Evolutionary conservation across 1,140 invertebrate genomes (phyloP).

Genomic region (Caenorhabditis tropicalis): DNA sequence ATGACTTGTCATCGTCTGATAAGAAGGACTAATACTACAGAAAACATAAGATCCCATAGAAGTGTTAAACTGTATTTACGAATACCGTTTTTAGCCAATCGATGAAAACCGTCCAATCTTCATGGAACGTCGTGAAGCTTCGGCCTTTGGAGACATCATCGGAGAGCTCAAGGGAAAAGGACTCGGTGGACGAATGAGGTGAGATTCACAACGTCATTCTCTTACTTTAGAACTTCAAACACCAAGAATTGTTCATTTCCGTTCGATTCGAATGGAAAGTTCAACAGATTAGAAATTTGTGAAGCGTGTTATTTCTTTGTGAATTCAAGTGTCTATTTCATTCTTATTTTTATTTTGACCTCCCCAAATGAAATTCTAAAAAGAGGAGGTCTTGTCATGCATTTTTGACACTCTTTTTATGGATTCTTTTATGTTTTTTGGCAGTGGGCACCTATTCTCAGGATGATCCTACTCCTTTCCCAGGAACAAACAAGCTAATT

Average conservation of each 20-base stretch:
- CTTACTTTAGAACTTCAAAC: not conserved
- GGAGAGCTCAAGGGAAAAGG: conserved; percentile 61
- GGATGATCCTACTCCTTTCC: not conserved
- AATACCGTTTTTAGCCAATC: not conserved
- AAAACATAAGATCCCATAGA: too few relatives aligned
- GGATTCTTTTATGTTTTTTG: conserved; percentile 12
- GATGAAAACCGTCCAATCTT: conserved; percentile 49
- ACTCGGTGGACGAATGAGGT: conserved; percentile 61
- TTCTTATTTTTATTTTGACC: conserved; percentile 14
- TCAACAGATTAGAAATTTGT: not conserved
- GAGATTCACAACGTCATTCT: not conserved
- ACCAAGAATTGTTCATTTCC: not conserved
- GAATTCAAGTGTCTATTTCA: not conserved
- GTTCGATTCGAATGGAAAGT: not conserved
- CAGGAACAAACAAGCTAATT: not conserved
- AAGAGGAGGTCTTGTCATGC: not conserved
- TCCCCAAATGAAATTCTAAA: not conserved
- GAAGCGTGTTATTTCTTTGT: not conserved
- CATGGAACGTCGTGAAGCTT: conserved; percentile 72
- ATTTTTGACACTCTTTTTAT: conserved; percentile 13
- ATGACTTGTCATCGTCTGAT: not conserved
- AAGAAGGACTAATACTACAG: too few relatives aligned
- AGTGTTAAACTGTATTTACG: too few relatives aligned
- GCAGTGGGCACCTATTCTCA: not conserved
- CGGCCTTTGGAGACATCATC: conserved; percentile 56